These are phyloP conservation scores for Babylonia areolata DNA, from an alignment of 1,140 invertebrate genomes.

Conservation along the genomic window DNA sequence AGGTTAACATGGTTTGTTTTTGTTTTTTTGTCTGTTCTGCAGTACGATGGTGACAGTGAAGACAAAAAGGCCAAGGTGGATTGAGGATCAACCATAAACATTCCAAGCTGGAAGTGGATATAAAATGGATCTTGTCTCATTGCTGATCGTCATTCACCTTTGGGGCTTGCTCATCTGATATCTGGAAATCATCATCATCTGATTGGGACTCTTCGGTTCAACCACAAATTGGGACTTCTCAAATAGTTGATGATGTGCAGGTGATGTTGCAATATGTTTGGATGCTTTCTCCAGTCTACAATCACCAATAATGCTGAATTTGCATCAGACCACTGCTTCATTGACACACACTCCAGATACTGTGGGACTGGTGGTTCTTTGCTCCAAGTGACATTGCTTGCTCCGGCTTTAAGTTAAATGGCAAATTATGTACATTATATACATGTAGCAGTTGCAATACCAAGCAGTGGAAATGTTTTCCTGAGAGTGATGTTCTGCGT, in stretches of 20 bases:
- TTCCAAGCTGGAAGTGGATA: constrained; percentile 16
- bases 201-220: too few relatives aligned
- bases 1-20: not conserved
- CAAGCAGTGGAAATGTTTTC: not conserved
- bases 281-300: too few relatives aligned
- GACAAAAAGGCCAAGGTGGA: constrained; percentile 22
- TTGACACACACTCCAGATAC: not conserved
- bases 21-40: not conserved
- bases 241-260: too few relatives aligned
- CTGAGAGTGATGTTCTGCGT: not conserved
- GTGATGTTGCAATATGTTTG: too few relatives aligned
- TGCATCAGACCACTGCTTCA: not conserved
- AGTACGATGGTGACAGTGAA: constrained; percentile 11
- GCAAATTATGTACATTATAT: too few relatives aligned
- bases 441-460: not conserved
- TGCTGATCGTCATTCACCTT: not conserved
- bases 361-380: not conserved
- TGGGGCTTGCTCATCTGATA: not conserved
- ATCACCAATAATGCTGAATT: not conserved
- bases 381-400: not conserved
- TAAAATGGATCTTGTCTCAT: constrained; percentile 18
- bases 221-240: too few relatives aligned
- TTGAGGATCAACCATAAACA: not conserved
- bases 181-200: not conserved
- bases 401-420: not conserved